Percentiles rank a stretch among this genome's conserved stretches.
Conservation (phyloP, 1,140 invertebrate genomes). For the Plutomurus gul region DNA sequence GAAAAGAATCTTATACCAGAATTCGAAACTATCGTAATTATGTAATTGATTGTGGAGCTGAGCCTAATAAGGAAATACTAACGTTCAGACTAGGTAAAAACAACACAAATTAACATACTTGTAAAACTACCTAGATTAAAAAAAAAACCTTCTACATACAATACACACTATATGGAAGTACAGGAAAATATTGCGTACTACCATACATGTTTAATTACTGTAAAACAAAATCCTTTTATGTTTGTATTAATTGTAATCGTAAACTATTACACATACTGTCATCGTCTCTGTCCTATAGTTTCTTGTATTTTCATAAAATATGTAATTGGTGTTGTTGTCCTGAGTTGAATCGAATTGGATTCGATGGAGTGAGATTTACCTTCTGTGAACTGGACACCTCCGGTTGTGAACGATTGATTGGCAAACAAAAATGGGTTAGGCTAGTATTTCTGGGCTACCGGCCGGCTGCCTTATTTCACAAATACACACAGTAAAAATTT, state of each 20-base stretch:
- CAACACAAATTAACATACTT: not conserved
- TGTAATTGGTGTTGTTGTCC: not conserved
- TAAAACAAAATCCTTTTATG: not conserved
- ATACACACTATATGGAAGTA: not conserved
- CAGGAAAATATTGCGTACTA: not conserved
- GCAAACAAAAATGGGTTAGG: constrained; percentile 12
- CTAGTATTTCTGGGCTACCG: constrained; percentile 23
- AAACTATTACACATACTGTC: not conserved
- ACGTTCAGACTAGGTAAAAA: not conserved
- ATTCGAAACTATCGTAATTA: not conserved
- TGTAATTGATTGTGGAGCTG: constrained; percentile 26
- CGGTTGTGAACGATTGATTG: constrained; percentile 32
- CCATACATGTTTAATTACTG: not conserved
- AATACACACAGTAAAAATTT: constrained; percentile 21
- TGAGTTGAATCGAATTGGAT: not conserved
- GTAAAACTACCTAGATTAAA: no score
- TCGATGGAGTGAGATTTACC: not conserved
- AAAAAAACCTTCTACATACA: no score
- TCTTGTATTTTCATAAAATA: constrained; percentile 19
- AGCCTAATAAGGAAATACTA: constrained; percentile 11
- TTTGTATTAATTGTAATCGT: not conserved
- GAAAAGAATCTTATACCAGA: no score
- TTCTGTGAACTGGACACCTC: constrained; percentile 35
- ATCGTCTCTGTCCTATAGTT: constrained; percentile 3
- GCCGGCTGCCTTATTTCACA: constrained; percentile 23